These are phyloP conservation scores for Chrysochloris asiatica DNA, from an alignment of 2,113 vertebrate species.

Conservation along the genomic window DNA sequence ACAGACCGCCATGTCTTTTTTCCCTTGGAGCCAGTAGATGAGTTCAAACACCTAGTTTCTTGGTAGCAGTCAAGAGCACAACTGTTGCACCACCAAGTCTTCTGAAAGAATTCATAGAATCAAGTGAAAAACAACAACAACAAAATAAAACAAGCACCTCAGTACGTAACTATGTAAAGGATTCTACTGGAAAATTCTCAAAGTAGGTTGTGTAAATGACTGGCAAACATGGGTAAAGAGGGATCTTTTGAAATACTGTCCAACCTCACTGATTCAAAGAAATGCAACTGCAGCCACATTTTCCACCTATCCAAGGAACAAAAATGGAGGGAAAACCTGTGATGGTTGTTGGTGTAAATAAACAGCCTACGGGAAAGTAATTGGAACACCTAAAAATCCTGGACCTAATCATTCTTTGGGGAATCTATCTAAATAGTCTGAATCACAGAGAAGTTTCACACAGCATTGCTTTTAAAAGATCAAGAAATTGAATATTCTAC, in stretches of 20 bases:
- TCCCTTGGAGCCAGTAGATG: too few relatives aligned
- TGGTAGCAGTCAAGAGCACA: too few relatives aligned
- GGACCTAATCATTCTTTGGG: background rate
- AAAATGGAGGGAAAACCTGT: background rate
- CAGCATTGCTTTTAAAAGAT: slow-evolving; percentile 20
- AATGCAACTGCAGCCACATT: background rate
- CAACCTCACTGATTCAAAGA: background rate
- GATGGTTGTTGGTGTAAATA: background rate
- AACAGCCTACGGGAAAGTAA: background rate
- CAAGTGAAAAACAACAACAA: background rate
- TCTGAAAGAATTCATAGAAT: background rate
- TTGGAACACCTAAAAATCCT: background rate
- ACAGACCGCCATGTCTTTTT: too few relatives aligned
- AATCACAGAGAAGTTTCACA: background rate
- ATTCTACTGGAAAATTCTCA: background rate
- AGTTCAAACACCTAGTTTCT: too few relatives aligned
- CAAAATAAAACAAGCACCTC: too few relatives aligned
- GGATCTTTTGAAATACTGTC: background rate
- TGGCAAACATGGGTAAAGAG: too few relatives aligned
- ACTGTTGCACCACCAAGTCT: background rate
- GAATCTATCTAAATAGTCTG: background rate
- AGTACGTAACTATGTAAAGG: background rate
- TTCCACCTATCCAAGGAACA: background rate
- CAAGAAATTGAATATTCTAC: background rate
- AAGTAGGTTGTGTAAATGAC: background rate